phyloP scores from a whole-genome alignment of 2,888 invertebrate species.

The Ophioninae sp. region DNA sequence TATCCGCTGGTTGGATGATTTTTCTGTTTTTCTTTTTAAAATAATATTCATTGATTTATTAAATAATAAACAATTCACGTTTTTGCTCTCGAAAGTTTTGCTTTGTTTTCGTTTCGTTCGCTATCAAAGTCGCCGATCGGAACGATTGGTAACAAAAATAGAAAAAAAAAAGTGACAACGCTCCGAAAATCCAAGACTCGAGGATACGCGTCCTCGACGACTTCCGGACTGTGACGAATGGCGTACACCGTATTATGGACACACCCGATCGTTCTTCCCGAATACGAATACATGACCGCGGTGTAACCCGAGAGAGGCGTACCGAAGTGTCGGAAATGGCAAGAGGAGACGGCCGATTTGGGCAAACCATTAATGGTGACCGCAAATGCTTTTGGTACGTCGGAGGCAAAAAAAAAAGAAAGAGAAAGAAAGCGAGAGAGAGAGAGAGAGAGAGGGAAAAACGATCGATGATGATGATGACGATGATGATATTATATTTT shows the following conservation, averaged over 20 bases:
- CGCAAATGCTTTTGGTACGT: slow-evolving; percentile 45
- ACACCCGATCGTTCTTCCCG: background rate
- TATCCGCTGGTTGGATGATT: no score
- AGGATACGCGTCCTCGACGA: slow-evolving; percentile 1
- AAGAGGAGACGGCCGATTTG: slow-evolving; percentile 33
- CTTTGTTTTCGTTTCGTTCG: background rate
- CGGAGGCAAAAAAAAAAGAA: background rate
- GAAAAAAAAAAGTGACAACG: slow-evolving; percentile 4
- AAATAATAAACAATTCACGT: no score
- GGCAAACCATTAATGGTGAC: slow-evolving; percentile 51
- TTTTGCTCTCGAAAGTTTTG: no score
- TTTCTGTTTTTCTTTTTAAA: no score
- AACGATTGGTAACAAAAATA: background rate
- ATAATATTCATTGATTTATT: no score
- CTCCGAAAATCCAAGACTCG: background rate
- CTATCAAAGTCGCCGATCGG: background rate
- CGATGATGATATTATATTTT: no score
- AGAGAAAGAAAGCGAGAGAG: background rate
- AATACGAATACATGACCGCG: background rate
- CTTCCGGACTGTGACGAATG: slow-evolving; percentile 30
- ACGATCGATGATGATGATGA: background rate
- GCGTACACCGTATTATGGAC: background rate
- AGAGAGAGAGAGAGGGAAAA: slow-evolving; percentile 3
- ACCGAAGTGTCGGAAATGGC: slow-evolving; percentile 24
- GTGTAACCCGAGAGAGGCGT: slow-evolving; percentile 1